Conservation (phyloP, 2,797 vertebrate species). For the Myoxocephalus aenaeus region DNA sequence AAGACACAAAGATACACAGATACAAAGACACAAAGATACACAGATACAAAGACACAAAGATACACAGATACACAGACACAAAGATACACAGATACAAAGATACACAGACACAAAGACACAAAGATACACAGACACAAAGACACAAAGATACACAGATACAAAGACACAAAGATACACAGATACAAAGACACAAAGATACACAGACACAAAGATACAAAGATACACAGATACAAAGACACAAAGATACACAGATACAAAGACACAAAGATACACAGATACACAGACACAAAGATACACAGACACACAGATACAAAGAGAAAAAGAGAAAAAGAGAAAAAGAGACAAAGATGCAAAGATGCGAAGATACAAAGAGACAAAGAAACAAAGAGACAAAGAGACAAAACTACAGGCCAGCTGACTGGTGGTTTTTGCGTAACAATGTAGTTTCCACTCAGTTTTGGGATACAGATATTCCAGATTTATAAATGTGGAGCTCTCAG, state of each 20-base stretch:
- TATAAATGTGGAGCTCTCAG: no score
- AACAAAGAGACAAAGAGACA: not conserved
- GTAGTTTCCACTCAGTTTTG: no score
- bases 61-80: not conserved
- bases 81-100: not conserved
- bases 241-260: not conserved
- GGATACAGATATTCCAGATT: no score
- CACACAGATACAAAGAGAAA: conserved; percentile 30
- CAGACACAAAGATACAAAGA: not conserved
- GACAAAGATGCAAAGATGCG: not conserved
- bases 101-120: not conserved
- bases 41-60: not conserved
- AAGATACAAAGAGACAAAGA: not conserved
- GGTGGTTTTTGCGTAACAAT: no score
- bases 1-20: not conserved
- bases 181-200: not conserved
- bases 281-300: not conserved
- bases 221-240: not conserved
- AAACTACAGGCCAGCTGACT: not conserved
- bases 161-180: not conserved
- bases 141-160: not conserved
- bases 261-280: not conserved
- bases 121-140: not conserved
- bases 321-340: not conserved
- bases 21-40: not conserved